These are phyloP conservation scores for Pachycephala philippinensis DNA, from an alignment of 2,113 vertebrate genomes.

Conservation along the genomic window DNA sequence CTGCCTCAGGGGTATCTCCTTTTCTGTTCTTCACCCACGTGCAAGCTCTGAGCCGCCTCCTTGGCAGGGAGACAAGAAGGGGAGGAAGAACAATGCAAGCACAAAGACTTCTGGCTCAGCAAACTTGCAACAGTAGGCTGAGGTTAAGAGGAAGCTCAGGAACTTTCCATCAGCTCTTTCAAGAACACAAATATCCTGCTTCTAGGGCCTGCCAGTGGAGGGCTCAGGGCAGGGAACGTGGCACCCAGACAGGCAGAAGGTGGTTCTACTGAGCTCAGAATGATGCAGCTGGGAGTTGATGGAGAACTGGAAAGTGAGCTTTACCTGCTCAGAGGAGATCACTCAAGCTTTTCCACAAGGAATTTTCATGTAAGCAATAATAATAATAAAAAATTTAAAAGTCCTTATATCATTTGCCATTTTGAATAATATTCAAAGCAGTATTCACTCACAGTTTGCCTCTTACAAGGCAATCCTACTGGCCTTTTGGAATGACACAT, in stretches of 20 bases:
- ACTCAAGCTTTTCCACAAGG: not conserved
- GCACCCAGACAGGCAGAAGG: not conserved
- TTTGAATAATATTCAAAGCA: not conserved
- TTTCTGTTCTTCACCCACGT: rapidly evolving
- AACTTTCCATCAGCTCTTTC: not conserved
- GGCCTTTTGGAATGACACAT: not conserved
- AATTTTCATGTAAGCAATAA: not conserved
- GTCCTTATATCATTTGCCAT: not conserved
- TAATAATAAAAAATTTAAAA: not conserved
- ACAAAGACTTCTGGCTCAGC: not conserved
- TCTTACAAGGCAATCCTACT: not conserved
- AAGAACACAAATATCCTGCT: not conserved
- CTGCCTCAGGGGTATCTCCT: not conserved
- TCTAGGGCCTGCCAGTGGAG: not conserved
- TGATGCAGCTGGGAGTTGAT: not conserved
- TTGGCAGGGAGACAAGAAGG: not conserved
- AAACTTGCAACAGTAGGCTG: not conserved
- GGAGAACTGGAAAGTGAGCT: not conserved
- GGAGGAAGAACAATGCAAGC: not conserved
- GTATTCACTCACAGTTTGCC: not conserved
- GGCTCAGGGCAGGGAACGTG: not conserved
- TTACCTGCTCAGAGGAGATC: not conserved
- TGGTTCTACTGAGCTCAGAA: not conserved
- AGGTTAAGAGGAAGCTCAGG: not conserved
- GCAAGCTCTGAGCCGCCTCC: not conserved